Evolutionary conservation across 2,113 vertebrate genomes (phyloP), one percentile per base, ranked within the genome.

Genomic region (Rhinoptilus africanus): DNA sequence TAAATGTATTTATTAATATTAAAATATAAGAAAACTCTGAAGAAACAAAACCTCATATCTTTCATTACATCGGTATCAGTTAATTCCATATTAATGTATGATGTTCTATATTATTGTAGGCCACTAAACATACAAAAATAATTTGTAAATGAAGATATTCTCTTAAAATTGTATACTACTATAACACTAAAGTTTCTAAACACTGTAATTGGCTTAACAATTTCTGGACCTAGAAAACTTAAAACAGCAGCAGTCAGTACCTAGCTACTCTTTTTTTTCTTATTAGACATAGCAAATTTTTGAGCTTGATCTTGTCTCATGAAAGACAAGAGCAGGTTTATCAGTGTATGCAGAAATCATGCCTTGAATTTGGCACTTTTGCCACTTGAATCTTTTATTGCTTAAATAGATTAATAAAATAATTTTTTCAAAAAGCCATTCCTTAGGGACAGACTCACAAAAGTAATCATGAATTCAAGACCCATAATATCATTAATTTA

Each of bases 371-470:
- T 85, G 34, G 5, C 18, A 48, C 3, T 10, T 81, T 63, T 41
- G 2, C 1, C 57, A 37, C 10, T 79, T 59, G 41, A 73, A 84
- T 19, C 4, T 84, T 63, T 51, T 82, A 41, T 47, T 85, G 14
- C 4, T 92, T 88, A 72, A 81, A 57, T 26, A 41, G 14, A 50
- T 67, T 47, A 68, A 72, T 79, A 35, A 64, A 73, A 82, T 12
- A 20, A 24, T 10, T 27, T 47, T 45, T 84, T 14, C 8, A 63
- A 21, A 67, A 51, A 2, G 0, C 0, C 11, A 32, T 2, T 69
- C 78, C 28, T 78, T n/a, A 68, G 15, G 15, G 22, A 72, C 15
- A 80, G 11, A 26, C 11, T 60, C 10, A 87, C 12, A 77, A 81
- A 89, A 85, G n/a, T 12, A 72, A 62, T 39, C 0, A 5, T 39